Evolutionary conservation across 2,113 vertebrate species (phyloP).

Genomic region (Panthera tigris): DNA sequence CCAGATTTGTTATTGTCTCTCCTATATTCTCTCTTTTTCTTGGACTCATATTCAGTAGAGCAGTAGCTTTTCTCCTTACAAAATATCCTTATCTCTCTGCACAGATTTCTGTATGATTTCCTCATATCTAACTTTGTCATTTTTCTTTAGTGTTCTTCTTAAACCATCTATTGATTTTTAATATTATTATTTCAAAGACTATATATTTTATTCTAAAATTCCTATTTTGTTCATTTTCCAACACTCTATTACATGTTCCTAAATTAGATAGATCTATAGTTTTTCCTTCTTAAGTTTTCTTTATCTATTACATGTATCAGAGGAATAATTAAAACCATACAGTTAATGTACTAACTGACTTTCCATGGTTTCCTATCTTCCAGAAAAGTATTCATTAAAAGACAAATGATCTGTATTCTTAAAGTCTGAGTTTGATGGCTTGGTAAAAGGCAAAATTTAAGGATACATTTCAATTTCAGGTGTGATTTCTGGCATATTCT

Average conservation of each 20-base stretch:
- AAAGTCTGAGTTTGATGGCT: neutral
- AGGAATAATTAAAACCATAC: neutral
- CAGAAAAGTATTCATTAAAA: neutral
- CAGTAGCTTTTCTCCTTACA: neutral
- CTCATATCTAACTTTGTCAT: neutral
- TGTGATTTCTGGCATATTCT: neutral
- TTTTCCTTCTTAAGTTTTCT: neutral
- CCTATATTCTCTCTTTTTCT: neutral
- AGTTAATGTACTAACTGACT: neutral
- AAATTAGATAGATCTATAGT: neutral
- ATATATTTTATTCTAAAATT: neutral
- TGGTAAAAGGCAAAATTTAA: neutral
- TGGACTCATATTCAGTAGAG: neutral
- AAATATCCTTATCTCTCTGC: neutral
- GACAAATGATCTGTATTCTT: neutral
- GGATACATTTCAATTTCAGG: neutral
- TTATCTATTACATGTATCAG: neutral
- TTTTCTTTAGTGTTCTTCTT: neutral
- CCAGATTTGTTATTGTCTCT: neutral
- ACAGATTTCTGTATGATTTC: neutral
- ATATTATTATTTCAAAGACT: neutral
- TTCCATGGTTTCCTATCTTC: neutral
- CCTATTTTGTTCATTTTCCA: neutral
- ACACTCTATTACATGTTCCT: neutral
- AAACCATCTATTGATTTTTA: neutral